phyloP scores from a whole-genome alignment of 1,140 invertebrate species.

The Scaptomyza graminum region DNA sequence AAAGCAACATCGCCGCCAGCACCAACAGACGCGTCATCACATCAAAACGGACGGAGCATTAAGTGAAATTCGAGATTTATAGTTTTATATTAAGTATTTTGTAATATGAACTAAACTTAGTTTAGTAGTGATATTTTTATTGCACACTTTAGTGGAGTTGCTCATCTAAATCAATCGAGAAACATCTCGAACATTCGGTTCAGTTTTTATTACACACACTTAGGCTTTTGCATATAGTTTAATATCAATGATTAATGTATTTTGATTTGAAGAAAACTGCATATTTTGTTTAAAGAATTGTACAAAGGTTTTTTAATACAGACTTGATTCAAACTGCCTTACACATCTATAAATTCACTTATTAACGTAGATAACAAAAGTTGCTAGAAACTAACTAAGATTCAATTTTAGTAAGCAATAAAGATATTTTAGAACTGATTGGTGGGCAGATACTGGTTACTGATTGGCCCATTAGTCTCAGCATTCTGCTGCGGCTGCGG shows the following conservation, averaged over 20 bases:
- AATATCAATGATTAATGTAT: no score
- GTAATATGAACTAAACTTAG: no score
- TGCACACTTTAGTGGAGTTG: no score
- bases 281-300: conserved; percentile 11
- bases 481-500: conserved; percentile 19
- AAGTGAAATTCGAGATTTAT: no score
- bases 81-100: no score
- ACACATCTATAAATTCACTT: conserved; percentile 44
- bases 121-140: no score
- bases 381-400: conserved; percentile 66
- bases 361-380: conserved; percentile 41
- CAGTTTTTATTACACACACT: no score
- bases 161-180: no score
- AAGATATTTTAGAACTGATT: conserved; percentile 75
- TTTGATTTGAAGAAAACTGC: background rate
- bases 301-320: conserved; percentile 31
- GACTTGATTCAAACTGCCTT: conserved; percentile 22
- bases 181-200: no score
- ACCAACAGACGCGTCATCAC: conserved; percentile 7
- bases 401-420: conserved; percentile 56
- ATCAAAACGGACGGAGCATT: conserved; percentile 11
- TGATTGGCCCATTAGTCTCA: conserved; percentile 29
- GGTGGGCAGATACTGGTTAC: conserved; percentile 70
- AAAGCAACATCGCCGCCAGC: conserved; percentile 9
- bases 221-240: background rate